Percentiles rank a stretch among this genome's conserved stretches.
Conservation (phyloP, 2,797 vertebrate genomes). For the Furcifer pardalis region DNA sequence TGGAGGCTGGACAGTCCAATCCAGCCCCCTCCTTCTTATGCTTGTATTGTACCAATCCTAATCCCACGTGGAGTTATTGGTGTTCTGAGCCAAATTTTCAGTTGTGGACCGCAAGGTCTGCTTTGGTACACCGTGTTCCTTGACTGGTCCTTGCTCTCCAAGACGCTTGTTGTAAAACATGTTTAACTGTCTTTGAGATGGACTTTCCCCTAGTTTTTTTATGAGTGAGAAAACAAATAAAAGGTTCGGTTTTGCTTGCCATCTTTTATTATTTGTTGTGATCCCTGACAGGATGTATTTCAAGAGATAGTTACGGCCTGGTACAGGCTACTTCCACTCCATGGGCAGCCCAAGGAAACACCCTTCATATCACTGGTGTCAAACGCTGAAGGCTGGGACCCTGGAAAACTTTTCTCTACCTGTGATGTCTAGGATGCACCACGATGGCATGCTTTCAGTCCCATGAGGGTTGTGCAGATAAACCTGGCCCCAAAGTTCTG, state of each 20-base stretch:
- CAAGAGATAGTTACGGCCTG: neutral
- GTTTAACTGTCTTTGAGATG: neutral
- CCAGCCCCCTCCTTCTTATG: neutral
- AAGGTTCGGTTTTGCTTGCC: neutral
- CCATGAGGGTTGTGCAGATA: neutral
- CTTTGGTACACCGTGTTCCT: neutral
- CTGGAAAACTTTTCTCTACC: no score
- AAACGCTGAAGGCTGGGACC: neutral
- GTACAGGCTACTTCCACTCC: accelerated
- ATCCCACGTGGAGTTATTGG: neutral
- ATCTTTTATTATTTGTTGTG: neutral
- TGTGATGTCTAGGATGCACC: neutral
- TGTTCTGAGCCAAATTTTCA: no score
- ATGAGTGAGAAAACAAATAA: neutral
- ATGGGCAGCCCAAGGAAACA: no score
- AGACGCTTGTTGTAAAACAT: neutral
- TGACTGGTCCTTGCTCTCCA: neutral
- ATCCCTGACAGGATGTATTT: accelerated
- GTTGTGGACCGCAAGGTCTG: accelerated
- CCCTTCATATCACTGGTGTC: neutral
- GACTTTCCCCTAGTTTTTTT: neutral
- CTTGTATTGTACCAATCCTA: neutral
- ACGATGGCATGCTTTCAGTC: neutral
- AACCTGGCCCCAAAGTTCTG: no score
- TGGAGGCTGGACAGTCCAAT: no score